Conservation (phyloP, 2,797 vertebrate genomes). For the Peromyscus attwateri region DNA sequence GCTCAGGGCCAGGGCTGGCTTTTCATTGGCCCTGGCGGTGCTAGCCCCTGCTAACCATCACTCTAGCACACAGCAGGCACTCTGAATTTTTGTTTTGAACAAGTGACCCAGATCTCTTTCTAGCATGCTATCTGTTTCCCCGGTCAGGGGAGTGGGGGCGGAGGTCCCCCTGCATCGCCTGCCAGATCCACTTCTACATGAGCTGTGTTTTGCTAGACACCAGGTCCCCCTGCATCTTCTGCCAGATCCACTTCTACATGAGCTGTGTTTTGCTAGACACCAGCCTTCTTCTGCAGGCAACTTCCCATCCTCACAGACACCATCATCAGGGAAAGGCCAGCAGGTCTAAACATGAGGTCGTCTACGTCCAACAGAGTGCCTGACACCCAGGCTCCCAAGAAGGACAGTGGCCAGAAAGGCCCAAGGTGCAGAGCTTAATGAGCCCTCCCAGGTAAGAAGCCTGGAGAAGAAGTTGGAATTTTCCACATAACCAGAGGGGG, state of each 20-base stretch:
- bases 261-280: neutral
- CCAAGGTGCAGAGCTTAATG: neutral
- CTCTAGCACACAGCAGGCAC: neutral
- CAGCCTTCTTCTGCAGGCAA: neutral
- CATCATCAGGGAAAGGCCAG: neutral
- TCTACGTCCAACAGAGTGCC: neutral
- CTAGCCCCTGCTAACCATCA: neutral
- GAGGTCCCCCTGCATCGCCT: neutral
- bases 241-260: neutral
- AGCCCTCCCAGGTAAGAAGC: neutral
- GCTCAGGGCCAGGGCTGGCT: neutral
- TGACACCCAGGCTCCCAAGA: neutral
- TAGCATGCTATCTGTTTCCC: neutral
- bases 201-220: neutral
- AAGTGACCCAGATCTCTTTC: neutral
- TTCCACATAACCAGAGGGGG: neutral
- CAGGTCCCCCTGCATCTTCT: neutral
- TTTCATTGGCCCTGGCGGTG: conserved; percentile 11
- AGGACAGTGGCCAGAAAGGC: fast-evolving
- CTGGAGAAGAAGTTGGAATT: neutral
- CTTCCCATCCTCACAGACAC: neutral
- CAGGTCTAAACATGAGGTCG: neutral
- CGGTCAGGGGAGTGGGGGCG: neutral
- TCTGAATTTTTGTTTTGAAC: neutral
- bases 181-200: neutral